Evolutionary conservation across 2,888 invertebrate species (phyloP), one percentile per base, ranked within the genome.

Genomic region (Xestobium rufovillosum): DNA sequence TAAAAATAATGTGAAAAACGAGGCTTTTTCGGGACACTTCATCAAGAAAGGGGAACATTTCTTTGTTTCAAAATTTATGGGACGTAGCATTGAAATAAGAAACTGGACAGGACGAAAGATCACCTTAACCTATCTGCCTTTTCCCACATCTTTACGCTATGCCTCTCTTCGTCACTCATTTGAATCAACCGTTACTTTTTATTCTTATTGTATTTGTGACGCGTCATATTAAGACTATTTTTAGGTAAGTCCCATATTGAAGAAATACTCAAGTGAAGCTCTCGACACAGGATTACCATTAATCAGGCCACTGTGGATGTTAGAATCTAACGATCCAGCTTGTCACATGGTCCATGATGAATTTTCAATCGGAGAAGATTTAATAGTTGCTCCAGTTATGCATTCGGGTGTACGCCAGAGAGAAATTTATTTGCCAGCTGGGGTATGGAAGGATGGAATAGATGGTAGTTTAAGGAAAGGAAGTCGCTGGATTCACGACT

Each of bases 361-460:
- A 63, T 94, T 94, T 62, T 81, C 86, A 0, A 77, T 95, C 1
- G 94, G 94, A 0, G 86, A 86, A 48, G 87, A 90, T 59, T 70
- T 94, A 1, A 84, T 94, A 17, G 91, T 94, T 0, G 94, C 94
- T 0, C 94, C 94, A 0, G 77, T 94, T 31, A 61, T 92, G 17
- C 69, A 79, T 34, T 72, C 77, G 0, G 80, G 81, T 1, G 72
- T 76, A 26, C 76, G 78, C 15, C 76, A 80, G 45, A 71, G 83
- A 44, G 91, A 84, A 68, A 84, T 95, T 38, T 92, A 92, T 58
- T 70, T 91, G 15, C 92, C 92, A 1, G 82, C 82, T 14, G 96
- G 94, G 0, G 83, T 89, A 1, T 95, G 95, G 95, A 83, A 82
- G 55, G 91, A 94, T 56, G 90, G 90, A 9, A 85, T 89, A 49